phyloP scores from a whole-genome alignment of 2,888 invertebrate species.

The Clostera curtula region DNA sequence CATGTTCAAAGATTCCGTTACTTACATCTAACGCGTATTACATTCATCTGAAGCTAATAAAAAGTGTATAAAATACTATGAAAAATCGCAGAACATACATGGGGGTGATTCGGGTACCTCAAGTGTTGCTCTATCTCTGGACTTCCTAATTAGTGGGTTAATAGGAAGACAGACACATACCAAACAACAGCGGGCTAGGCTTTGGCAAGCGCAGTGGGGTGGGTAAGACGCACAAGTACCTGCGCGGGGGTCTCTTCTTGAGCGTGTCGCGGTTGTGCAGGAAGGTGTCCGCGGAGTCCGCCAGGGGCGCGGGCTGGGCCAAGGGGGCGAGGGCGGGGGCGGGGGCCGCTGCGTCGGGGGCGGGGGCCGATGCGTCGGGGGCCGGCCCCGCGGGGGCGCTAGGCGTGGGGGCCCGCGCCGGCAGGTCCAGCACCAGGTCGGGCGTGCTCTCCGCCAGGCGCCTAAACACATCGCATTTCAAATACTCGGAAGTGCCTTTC shows the following conservation, averaged over 20 bases:
- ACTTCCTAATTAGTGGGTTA: too few species aligned
- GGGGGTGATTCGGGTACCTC: too few species aligned
- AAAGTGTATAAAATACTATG: too few species aligned
- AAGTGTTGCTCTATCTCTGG: too few species aligned
- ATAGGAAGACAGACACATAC: too few species aligned
- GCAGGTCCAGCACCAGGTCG: constrained; percentile 89
- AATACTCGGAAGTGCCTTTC: not conserved
- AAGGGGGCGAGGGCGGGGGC: constrained; percentile 13
- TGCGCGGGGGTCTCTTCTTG: constrained; percentile 31
- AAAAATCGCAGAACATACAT: too few species aligned
- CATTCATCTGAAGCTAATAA: too few species aligned
- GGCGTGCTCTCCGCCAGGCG: constrained; percentile 76
- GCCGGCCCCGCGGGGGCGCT: constrained; percentile 27
- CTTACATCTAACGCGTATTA: too few species aligned
- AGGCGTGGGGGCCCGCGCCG: constrained; percentile 62
- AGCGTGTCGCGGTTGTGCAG: constrained; percentile 57
- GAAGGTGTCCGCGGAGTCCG: constrained; percentile 52
- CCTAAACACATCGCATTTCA: constrained; percentile 30
- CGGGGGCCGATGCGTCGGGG: constrained; percentile 32
- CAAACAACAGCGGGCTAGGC: too few species aligned
- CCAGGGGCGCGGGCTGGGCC: constrained; percentile 14
- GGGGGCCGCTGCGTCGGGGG: constrained; percentile 25
- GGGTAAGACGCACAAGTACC: too few species aligned
- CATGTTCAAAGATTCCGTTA: too few species aligned
- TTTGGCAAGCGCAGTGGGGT: too few species aligned